Base-by-base conservation (phyloP, 2,888 invertebrate genomes). In the Anthrax anthrax region DNA sequence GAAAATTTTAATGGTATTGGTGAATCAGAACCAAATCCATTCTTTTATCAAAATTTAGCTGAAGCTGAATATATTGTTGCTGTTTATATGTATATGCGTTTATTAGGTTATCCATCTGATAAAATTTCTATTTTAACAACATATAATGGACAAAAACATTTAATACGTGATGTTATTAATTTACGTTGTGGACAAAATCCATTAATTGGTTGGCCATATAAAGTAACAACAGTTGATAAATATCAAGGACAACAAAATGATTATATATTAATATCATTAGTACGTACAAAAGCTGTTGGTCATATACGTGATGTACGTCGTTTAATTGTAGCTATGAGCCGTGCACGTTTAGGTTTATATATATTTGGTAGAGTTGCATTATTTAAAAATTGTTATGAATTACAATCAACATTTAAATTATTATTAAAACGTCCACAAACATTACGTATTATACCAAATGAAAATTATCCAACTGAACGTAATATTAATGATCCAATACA, bases 231-330 rank as follows among this genome's bases (percentile, higher is more conserved):
- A 0, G 98, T 99, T 17, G 98, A 98, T 71, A 96, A 97, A 64
- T 99, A 95, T 67, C 98, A 99, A 64, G 98, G 98, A 47, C 98
- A 99, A 62, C 98, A 99, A 70, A 99, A 99, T 69, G 98, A 99
- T 70, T 94, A 90, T 60, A 94, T 99, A 50, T 74, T 99, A 16
- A 75, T 99, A 42, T 98, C 97, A 0, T 70, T 99, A 41, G 98
- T 99, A 18, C 78, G 96, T 51, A 97, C 97, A 0, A 84, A 84
- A 61, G 89, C 92, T 1, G 96, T 98, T n/a, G 98, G 98, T 36
- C 98, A 98, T 73, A 75, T 98, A 52, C 75, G 97, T 32, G 98
- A 98, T 71, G 88, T 97, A 1, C 77, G 98, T 10, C 84, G 98
- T 61, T 77, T 98, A 51, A 86, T 99, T 39, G 98, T 99, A 4